Percentiles rank a stretch among this genome's conserved stretches.
These are phyloP conservation scores for Clitarchus hookeri DNA, from an alignment of 2,888 invertebrate genomes.

Conservation along the genomic window DNA sequence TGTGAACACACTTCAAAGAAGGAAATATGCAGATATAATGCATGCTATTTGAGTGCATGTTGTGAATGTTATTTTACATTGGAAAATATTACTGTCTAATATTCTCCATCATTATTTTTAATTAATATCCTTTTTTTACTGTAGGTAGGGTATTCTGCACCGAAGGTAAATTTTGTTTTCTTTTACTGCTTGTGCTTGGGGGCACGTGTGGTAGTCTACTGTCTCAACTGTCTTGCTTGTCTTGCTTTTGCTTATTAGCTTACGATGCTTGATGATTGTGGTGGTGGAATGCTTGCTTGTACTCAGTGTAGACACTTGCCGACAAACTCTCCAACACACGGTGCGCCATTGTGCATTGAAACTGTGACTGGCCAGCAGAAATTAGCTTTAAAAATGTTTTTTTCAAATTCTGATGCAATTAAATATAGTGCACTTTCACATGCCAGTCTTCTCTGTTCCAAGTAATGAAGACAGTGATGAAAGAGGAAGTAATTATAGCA, in stretches of 20 bases:
- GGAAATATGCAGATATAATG: not conserved
- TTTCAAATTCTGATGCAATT: no score
- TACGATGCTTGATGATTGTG: not conserved
- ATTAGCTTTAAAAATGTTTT: no score
- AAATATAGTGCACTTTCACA: no score
- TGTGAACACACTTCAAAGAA: not conserved
- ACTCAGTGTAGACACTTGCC: not conserved
- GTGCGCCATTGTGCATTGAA: not conserved
- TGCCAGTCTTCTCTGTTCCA: no score
- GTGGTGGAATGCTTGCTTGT: not conserved
- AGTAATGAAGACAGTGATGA: no score
- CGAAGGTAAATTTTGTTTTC: not conserved
- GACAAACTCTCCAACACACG: not conserved
- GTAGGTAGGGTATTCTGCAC: not conserved
- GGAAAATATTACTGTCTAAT: not conserved
- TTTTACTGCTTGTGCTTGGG: not conserved
- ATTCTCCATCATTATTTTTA: not conserved
- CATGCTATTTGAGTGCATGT: not conserved
- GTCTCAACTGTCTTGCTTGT: not conserved
- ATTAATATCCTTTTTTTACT: not conserved
- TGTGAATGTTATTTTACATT: not conserved
- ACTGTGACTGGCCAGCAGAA: no score
- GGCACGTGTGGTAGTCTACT: not conserved
- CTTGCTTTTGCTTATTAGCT: not conserved
- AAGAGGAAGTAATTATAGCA: no score